Percentiles rank a stretch among this genome's conserved stretches.
Conservation (phyloP, 2,797 vertebrate species). For the Cottoperca gobio region DNA sequence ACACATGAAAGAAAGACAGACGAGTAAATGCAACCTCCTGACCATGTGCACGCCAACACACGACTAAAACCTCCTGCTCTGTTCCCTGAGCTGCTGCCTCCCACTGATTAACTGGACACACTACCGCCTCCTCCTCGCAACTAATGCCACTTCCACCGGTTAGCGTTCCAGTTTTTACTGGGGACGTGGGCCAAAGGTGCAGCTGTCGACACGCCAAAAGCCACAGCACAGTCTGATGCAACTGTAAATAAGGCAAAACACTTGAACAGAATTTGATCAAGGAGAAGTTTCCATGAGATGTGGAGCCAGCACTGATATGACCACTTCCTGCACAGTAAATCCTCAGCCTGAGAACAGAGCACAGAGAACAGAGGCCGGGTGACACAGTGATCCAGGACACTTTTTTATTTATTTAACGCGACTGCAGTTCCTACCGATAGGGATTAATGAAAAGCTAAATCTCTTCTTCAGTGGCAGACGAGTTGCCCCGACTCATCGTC, state of each 20-base stretch:
- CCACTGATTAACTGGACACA: conserved; percentile 51
- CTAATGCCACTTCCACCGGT: conserved; percentile 37
- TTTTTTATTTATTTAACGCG: conserved; percentile 19
- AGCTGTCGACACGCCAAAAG: conserved; percentile 38
- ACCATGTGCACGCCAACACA: conserved; percentile 46
- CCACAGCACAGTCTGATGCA: conserved; percentile 59
- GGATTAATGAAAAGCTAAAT: conserved; percentile 36
- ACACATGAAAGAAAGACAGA: conserved; percentile 65
- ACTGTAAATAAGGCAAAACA: conserved; percentile 78
- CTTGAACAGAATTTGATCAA: conserved; percentile 58
- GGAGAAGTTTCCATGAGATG: conserved; percentile 49
- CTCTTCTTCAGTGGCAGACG: conserved; percentile 48
- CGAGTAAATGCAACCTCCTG: conserved; percentile 57
- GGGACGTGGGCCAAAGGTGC: conserved; percentile 38
- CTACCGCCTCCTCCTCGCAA: conserved; percentile 11
- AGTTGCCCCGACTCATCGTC: conserved; percentile 8
- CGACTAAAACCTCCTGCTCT: conserved; percentile 59
- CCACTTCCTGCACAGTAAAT: conserved; percentile 26
- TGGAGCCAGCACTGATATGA: conserved; percentile 36
- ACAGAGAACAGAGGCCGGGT: conserved; percentile 22
- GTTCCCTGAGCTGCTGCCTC: conserved; percentile 82
- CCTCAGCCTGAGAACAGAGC: conserved; percentile 19
- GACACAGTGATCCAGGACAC: conserved; percentile 57
- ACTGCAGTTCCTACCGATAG: conserved; percentile 35
- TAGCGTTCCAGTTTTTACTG: conserved; percentile 35